A percentile compares a stretch with the other conserved stretches of the same genome.
These are phyloP conservation scores for Carcharodon carcharias DNA, from an alignment of 2,797 vertebrate species.

Conservation along the genomic window DNA sequence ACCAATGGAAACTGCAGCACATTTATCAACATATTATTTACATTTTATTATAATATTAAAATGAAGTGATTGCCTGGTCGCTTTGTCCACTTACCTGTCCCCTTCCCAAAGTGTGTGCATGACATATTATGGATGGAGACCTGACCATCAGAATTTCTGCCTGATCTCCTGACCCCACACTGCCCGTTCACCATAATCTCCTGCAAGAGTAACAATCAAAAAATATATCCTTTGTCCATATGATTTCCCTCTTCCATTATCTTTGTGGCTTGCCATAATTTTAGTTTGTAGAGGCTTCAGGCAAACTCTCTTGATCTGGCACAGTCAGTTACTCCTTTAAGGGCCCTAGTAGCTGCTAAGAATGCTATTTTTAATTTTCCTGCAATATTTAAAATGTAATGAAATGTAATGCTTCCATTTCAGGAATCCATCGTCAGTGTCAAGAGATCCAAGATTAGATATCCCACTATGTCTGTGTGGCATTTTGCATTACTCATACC, in stretches of 20 bases:
- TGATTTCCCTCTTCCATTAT: neutral
- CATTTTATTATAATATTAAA: neutral
- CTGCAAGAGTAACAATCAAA: neutral
- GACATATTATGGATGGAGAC: neutral
- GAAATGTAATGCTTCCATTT: constrained; percentile 6
- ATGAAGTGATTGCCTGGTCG: neutral
- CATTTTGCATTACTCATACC: neutral
- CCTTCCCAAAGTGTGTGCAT: neutral
- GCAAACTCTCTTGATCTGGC: neutral
- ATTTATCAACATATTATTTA: neutral
- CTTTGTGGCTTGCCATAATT: neutral
- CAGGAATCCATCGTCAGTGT: neutral
- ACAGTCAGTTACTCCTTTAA: neutral
- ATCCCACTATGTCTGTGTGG: neutral
- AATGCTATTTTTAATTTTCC: neutral
- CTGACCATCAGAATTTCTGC: neutral
- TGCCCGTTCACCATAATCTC: neutral
- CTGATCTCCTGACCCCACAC: neutral
- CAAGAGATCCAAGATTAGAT: neutral
- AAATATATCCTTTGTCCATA: neutral
- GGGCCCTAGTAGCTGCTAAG: neutral
- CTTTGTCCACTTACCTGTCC: neutral
- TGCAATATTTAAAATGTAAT: neutral
- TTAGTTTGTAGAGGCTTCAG: neutral
- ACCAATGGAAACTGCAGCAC: neutral